These are phyloP conservation scores for Atherinosoma microstoma DNA, from an alignment of 2,797 vertebrate species.

Conservation along the genomic window DNA sequence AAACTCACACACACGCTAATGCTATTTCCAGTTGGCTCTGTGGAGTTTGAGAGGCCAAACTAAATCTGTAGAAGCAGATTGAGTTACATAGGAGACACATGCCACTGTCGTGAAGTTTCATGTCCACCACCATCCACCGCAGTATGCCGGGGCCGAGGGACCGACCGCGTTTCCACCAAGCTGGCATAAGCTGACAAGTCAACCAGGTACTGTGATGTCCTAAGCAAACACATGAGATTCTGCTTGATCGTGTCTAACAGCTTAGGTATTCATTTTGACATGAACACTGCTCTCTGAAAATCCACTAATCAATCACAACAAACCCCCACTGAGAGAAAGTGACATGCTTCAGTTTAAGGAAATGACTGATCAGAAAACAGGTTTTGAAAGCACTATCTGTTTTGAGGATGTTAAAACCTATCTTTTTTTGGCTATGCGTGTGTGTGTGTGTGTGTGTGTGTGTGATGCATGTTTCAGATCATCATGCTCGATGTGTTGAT, in stretches of 20 bases:
- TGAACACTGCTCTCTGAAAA: background rate
- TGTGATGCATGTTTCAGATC: slow-evolving; percentile 55
- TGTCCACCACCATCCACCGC: slow-evolving; percentile 4
- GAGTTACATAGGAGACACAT: slow-evolving; percentile 65
- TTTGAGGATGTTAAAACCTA: background rate
- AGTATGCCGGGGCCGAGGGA: slow-evolving; percentile 3
- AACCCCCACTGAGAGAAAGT: background rate
- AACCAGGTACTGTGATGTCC: slow-evolving; percentile 57
- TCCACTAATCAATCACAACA: background rate
- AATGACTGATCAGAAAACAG: background rate
- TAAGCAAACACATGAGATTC: background rate
- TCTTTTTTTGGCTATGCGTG: slow-evolving; percentile 3
- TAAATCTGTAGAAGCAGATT: slow-evolving; percentile 72
- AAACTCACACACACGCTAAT: slow-evolving; percentile 32
- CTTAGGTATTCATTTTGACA: background rate
- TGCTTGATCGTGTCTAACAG: slow-evolving; percentile 4
- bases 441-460: background rate
- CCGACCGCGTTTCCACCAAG: slow-evolving; percentile 9
- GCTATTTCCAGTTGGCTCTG: slow-evolving; percentile 76
- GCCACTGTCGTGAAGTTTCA: slow-evolving; percentile 39
- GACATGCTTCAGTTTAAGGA: slow-evolving; percentile 5
- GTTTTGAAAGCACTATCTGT: background rate
- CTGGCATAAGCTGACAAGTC: background rate
- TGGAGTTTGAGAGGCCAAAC: slow-evolving; percentile 54
- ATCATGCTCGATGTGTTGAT: slow-evolving; percentile 82